Base-by-base conservation (phyloP, 2,888 invertebrate species). In the Glaucopsyche alexis region DNA sequence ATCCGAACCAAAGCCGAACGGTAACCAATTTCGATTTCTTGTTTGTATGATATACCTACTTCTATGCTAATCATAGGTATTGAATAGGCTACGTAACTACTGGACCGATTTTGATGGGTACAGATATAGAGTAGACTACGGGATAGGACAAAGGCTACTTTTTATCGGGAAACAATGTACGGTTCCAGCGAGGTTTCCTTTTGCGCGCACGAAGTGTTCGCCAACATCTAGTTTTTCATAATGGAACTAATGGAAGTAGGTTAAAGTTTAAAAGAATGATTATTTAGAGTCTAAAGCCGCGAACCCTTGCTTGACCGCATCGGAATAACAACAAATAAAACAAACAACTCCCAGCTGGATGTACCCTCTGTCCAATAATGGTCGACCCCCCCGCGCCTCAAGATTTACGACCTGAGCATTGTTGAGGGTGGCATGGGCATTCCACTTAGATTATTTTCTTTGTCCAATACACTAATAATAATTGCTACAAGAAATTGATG, bases 291-390 rank as follows among this genome's bases (percentile, higher is more conserved):
- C 42, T 42, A 16, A 42, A 50, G 29, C 38, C 29, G 50, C 29
- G 49, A 71, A 71, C 72, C 71, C 71, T 75, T 47, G 47, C 47
- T 47, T 60, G 74, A 77, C 77, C 77, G 75, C 74, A 14, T 55
- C 75, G 73, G 73, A 76, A 76, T 72, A 75, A 73, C 69, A 78
- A 78, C 75, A 76, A 29, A 29, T 29, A 29, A 78, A 75, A 76
- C 76, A 78, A 78, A 78, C 77, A 77, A 76, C 75, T 75, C 78
- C 71, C 79, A 80, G 79, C 79, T 79, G 80, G 80, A 77, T 75
- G 75, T 76, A 75, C 74, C 72, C 72, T 29, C 67, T 47, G 40
- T 71, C 78, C 79, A 81, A 80, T 81, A 81, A 81, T 80, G 79
- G 78, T 74, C 74, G 75, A 79, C 76, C 78, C 78, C 78, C 79